phyloP scores from a whole-genome alignment of 2,797 vertebrate species.

The Crax fasciolata region DNA sequence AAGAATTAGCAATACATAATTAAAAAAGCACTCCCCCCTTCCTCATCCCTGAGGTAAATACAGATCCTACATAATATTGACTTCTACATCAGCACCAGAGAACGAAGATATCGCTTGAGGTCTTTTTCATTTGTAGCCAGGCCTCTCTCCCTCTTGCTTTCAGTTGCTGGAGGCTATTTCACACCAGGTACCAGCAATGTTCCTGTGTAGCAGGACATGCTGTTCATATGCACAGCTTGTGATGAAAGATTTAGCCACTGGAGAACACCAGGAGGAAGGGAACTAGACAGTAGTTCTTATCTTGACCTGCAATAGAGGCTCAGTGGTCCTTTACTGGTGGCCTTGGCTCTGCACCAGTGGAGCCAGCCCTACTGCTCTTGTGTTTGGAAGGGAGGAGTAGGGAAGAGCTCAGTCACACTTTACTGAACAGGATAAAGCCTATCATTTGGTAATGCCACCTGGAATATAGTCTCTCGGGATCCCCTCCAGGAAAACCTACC shows the following conservation, averaged over 20 bases:
- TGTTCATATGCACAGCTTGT: not conserved
- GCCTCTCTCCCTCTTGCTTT: not conserved
- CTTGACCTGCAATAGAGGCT: not conserved
- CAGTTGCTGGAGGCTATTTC: conserved; percentile 30
- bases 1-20: conserved; percentile 49
- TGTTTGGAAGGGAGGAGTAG: not conserved
- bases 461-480: not conserved
- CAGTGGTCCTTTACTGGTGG: not conserved
- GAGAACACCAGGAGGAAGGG: conserved; percentile 16
- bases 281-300: not conserved
- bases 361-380: not conserved
- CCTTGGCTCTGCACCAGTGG: not conserved
- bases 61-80: not conserved
- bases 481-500: not conserved
- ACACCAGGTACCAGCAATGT: not conserved
- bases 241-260: conserved; percentile 28
- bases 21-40: conserved; percentile 40
- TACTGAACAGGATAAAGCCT: not conserved
- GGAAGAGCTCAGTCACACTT: not conserved
- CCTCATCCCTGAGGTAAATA: conserved; percentile 10
- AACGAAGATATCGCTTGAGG: not conserved
- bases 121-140: conserved; percentile 18
- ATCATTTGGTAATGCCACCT: not conserved
- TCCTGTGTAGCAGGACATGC: not conserved
- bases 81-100: conserved; percentile 28